Percentiles rank a stretch among this genome's conserved stretches.
Evolutionary conservation across 2,888 invertebrate genomes (phyloP).

Genomic region (Digitonthophagus gazella): DNA sequence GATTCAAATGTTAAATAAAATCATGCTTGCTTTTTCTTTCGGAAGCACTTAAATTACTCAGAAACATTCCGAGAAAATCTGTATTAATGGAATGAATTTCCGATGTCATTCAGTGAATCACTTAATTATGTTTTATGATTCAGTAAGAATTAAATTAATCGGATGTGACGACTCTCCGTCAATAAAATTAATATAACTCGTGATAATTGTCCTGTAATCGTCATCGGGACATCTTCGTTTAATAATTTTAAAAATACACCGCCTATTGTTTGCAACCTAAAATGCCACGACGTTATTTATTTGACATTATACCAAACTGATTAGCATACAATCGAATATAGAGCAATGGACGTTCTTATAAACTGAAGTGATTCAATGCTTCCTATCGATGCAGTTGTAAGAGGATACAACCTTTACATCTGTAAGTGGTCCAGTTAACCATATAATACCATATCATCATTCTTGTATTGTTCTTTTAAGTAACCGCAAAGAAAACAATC

Average conservation of each 20-base stretch:
- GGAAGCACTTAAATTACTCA: not conserved
- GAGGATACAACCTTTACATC: not conserved
- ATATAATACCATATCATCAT: not conserved
- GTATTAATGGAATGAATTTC: not conserved
- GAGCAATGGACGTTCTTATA: not conserved
- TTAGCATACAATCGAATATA: not conserved
- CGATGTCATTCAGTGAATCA: not conserved
- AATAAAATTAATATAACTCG: too few species aligned
- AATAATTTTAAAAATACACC: not conserved
- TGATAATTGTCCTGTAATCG: too few species aligned
- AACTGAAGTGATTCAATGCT: not conserved
- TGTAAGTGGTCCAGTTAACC: not conserved
- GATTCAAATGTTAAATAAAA: too few species aligned
- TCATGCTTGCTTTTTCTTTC: too few species aligned
- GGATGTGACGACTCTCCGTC: not conserved
- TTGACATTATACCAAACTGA: not conserved
- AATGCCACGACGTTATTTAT: not conserved
- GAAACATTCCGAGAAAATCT: not conserved
- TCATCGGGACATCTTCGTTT: not conserved
- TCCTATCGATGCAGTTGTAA: not conserved
- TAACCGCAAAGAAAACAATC: not conserved
- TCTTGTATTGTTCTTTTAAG: not conserved
- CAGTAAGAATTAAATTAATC: too few species aligned
- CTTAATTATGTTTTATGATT: too few species aligned
- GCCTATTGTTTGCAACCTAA: not conserved